Base-by-base conservation (phyloP, 2,113 vertebrate genomes). In the Ginglymostoma cirratum region DNA sequence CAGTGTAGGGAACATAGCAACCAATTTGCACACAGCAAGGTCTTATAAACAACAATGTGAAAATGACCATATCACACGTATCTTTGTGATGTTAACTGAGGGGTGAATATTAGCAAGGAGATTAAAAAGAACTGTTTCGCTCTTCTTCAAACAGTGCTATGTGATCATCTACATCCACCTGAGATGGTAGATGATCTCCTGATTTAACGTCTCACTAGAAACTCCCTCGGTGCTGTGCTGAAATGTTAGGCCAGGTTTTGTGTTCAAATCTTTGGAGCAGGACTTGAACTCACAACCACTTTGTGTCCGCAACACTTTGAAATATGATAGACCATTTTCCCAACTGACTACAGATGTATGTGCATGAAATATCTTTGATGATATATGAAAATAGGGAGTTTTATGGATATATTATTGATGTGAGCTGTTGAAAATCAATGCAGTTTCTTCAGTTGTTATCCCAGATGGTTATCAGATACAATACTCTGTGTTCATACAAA, bases 391-490 rank as follows among this genome's bases (percentile, higher is more conserved):
- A 69, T 67, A 21, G 87, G 14, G 34, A 65, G 3, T 1, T 90
- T 94, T 14, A 70, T 45, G 7, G 92, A 69, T 67, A 45, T 70
- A 27, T 69, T 45, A 42, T 70, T 94, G 65, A 67, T 42, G 27
- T 42, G n/a, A 94, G 5, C 90, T 94, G 86, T 55, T 55, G 27
- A 52, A 89, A 89, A 89, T 89, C 86, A 89, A 89, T 55, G 52
- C 24, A 14, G 45, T 89, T 89, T 8, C 45, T 89, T 55, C 86
- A 89, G 45, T 24, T 55, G 48, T 48, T 42, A 86, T 30, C n/a
- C 34, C 14, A 80, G 12, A 80, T 89, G 86, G 86, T 89, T 30
- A 55, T 89, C 52, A 90, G 30, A 55, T 90, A n/a, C 52, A 34
- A 30, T 90, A 55, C 65, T 61, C 27, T 90, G 30, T 30, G 52